phyloP scores from a whole-genome alignment of 92 coral and sea anemone species.

The Porites lobata region DNA sequence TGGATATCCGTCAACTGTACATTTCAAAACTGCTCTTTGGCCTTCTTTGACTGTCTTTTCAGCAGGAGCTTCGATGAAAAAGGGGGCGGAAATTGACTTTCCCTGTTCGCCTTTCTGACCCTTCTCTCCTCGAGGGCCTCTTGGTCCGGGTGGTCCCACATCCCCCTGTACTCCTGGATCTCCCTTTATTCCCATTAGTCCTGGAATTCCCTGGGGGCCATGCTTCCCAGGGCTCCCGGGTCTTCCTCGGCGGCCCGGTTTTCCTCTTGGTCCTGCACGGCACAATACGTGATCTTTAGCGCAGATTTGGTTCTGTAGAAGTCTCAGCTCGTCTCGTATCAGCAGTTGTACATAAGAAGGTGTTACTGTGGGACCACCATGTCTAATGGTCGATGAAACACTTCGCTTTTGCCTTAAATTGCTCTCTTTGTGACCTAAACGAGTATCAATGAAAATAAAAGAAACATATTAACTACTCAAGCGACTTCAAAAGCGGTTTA shows the following conservation, averaged over 20 bases:
- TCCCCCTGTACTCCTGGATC: slow-evolving; percentile 49
- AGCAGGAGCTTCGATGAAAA: slow-evolving; percentile 33
- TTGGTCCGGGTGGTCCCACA: slow-evolving; percentile 60
- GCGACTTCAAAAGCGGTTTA: too few relatives aligned
- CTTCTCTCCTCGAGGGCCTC: slow-evolving; percentile 61
- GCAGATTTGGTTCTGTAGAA: slow-evolving; percentile 44
- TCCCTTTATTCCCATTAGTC: slow-evolving; percentile 46
- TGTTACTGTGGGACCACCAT: not conserved
- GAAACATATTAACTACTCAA: too few relatives aligned
- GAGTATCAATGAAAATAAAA: not conserved
- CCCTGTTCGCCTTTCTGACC: slow-evolving; percentile 66
- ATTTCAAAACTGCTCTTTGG: slow-evolving; percentile 43
- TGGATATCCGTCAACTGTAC: slow-evolving; percentile 66
- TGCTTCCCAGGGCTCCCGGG: slow-evolving; percentile 60
- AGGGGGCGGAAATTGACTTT: slow-evolving; percentile 63
- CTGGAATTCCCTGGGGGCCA: slow-evolving; percentile 64
- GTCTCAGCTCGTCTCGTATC: slow-evolving; percentile 29
- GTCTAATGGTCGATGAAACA: not conserved
- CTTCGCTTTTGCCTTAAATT: not conserved
- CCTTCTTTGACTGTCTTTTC: slow-evolving; percentile 58
- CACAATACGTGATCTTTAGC: slow-evolving; percentile 46
- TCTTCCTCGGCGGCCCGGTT: slow-evolving; percentile 49
- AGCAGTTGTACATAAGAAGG: not conserved
- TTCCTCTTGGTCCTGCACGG: slow-evolving; percentile 49
- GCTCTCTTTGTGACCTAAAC: slow-evolving; percentile 6